These are phyloP conservation scores for Drosophila miranda DNA, from an alignment of 1,140 invertebrate genomes.

Conservation along the genomic window DNA sequence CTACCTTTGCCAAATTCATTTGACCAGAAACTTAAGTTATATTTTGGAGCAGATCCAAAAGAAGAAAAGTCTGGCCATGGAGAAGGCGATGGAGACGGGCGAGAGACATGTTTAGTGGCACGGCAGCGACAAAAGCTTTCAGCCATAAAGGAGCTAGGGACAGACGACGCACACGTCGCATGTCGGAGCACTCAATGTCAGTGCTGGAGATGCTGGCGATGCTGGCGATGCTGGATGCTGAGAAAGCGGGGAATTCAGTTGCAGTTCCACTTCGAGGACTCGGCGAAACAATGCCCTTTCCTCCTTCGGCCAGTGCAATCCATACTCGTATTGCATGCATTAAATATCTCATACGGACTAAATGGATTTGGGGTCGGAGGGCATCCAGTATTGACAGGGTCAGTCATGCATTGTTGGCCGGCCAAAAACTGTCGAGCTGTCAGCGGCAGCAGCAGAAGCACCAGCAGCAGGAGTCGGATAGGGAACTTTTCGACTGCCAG, in stretches of 20 bases:
- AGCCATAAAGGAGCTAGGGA: conserved; percentile 66
- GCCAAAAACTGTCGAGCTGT: conserved; percentile 72
- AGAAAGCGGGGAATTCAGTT: conserved; percentile 46
- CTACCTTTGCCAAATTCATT: conserved; percentile 82
- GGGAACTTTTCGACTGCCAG: conserved; percentile 22
- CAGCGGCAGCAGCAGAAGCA: conserved; percentile 18
- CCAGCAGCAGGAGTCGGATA: conserved; percentile 26
- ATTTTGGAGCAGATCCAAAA: conserved; percentile 74
- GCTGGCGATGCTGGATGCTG: not conserved
- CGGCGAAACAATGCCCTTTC: conserved; percentile 73
- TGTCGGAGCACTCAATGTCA: conserved; percentile 81
- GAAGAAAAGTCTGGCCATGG: conserved; percentile 1
- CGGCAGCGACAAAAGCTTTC: conserved; percentile 81
- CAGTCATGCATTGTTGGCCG: conserved; percentile 77
- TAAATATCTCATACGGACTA: conserved; percentile 74
- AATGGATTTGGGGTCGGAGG: conserved; percentile 64
- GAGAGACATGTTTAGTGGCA: conserved; percentile 73
- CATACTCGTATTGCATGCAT: conserved; percentile 54
- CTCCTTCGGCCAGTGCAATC: conserved; percentile 20
- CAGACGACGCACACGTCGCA: conserved; percentile 59
- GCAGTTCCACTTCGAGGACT: conserved; percentile 31
- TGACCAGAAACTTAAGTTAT: conserved; percentile 82
- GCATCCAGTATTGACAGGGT: conserved; percentile 66
- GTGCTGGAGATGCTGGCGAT: conserved; percentile 1
- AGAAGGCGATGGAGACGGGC: conserved; percentile 23